Evolutionary conservation across 2,113 vertebrate species (phyloP).

Genomic region (Ginglymostoma cirratum): DNA sequence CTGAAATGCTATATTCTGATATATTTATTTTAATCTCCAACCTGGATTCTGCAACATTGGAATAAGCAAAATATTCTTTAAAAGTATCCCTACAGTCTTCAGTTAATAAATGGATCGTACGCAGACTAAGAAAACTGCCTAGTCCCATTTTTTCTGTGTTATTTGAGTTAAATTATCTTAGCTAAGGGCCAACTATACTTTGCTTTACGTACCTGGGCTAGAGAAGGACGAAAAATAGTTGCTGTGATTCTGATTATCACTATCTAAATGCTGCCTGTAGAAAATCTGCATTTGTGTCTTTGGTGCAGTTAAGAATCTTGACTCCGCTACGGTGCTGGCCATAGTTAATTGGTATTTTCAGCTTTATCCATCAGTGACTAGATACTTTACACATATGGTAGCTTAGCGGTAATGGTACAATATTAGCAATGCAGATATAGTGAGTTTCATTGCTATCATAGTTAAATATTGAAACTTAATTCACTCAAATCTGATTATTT

Average conservation of each 20-base stretch:
- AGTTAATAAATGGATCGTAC: neutral
- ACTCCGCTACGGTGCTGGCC: neutral
- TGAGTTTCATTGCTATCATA: neutral
- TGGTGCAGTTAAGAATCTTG: neutral
- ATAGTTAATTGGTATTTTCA: neutral
- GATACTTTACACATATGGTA: neutral
- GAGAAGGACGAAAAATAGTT: neutral
- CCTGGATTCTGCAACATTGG: neutral
- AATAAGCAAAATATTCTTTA: neutral
- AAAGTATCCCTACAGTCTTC: neutral
- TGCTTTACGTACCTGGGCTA: neutral
- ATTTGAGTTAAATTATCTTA: neutral
- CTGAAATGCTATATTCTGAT: neutral
- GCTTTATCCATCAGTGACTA: neutral
- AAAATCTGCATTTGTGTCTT: neutral
- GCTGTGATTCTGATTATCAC: neutral
- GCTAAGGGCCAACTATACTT: neutral
- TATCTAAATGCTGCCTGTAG: neutral
- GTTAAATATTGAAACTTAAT: neutral
- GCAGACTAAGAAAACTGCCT: neutral
- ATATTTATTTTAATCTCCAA: neutral
- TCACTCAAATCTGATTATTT: neutral
- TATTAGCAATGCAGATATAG: neutral
- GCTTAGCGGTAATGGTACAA: neutral
- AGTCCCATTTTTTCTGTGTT: neutral